Base-by-base conservation (phyloP, 2,888 invertebrate species). In the Melikaiella ostensackeni region DNA sequence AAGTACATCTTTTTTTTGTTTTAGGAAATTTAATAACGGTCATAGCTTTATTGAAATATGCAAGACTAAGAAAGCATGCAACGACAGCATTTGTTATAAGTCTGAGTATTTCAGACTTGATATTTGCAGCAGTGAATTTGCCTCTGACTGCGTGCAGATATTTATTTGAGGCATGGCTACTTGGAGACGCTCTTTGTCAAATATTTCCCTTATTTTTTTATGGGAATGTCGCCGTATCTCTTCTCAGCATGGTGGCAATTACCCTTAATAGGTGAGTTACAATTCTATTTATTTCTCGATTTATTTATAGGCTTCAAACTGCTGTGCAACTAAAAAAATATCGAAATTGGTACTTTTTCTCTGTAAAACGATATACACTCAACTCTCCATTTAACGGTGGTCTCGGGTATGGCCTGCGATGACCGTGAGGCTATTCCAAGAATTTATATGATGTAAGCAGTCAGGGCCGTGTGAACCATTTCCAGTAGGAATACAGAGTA, bases 141-240 rank as follows among this genome's bases (percentile, higher is more conserved):
- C 97, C 97, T 0, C 92, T 97, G 80, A 97, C 97, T 0, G 97
- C 97, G 27, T 95, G 95, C 86, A 94, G 97, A 86, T 97, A 96
- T 92, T 95, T 96, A 88, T 93, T 95, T 90, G 95, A 97, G 92
- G 93, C 94, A 78, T 97, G 97, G 97, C 94, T 95, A 61, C 93
- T 97, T 30, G 97, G 97, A 0, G 94, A 94, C 27, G 93, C 94
- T 1, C 93, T 97, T 50, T 97, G 97, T 90, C 95, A 95, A 92
- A 93, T 97, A 91, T 97, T 97, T 92, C 97, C 97, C 0, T 95
- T 97, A 84, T 94, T 97, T 84, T 97, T 97, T 92, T 97, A 97
- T 89, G 97, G 97, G 79, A 97, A 97, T 90, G 97, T 97, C 75
- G 97, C 97, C 0, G 96, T 97, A 5, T 97, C 97, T 0, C 92